These are phyloP conservation scores for Gymnoscopelus microlampas DNA, from an alignment of 2,797 vertebrate species.

Conservation along the genomic window DNA sequence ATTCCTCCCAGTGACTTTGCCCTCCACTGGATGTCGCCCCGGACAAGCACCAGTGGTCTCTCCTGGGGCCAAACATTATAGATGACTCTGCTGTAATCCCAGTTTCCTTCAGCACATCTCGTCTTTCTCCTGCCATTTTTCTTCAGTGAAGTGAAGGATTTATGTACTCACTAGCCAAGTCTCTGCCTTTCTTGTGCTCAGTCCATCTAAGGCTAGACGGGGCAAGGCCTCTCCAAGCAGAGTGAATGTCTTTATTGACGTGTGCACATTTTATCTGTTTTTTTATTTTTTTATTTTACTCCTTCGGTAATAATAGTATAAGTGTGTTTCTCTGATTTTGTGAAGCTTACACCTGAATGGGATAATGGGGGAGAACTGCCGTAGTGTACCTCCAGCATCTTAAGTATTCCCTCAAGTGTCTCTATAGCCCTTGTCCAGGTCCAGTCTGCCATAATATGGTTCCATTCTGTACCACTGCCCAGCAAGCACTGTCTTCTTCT, in stretches of 20 bases:
- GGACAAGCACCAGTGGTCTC: conserved; percentile 24
- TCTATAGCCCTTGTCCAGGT: conserved; percentile 22
- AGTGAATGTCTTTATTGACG: conserved; percentile 48
- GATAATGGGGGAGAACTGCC: conserved; percentile 49
- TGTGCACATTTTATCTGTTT: conserved; percentile 41
- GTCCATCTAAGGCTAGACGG: conserved; percentile 19
- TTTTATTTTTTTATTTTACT: conserved; percentile 33
- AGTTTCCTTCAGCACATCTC: conserved; percentile 35
- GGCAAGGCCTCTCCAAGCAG: conserved; percentile 36
- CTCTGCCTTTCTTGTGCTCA: conserved; percentile 42
- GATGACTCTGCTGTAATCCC: conserved; percentile 28
- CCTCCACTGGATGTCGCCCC: conserved; percentile 22
- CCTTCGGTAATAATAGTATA: conserved; percentile 31
- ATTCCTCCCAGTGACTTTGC: conserved; percentile 2
- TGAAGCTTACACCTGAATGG: conserved; percentile 13
- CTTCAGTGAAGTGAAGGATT: conserved; percentile 40
- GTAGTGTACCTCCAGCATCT: conserved; percentile 35
- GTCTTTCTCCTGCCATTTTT: conserved; percentile 38
- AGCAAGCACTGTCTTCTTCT: conserved; percentile 45
- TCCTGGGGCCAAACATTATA: conserved; percentile 25
- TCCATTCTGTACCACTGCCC: conserved; percentile 51
- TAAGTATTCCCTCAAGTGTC: conserved; percentile 54
- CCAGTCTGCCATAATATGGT: conserved; percentile 15
- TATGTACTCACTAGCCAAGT: conserved; percentile 33
- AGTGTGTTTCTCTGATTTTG: conserved; percentile 13